A percentile compares a stretch with the other conserved stretches of the same genome.
Conservation (phyloP, 1,140 invertebrate species). For the Neotoxoptera formosana region DNA sequence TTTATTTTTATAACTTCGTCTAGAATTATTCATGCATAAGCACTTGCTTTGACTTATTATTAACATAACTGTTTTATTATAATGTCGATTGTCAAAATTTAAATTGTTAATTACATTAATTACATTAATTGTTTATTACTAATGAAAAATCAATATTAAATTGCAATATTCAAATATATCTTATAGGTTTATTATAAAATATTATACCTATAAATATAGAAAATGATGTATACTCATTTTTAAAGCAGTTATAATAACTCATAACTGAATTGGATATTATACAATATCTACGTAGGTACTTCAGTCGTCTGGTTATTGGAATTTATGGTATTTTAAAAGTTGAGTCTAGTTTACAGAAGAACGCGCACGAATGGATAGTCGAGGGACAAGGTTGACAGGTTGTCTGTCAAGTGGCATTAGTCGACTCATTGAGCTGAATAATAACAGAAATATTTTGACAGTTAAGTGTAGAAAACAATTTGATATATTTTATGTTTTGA, state of each 20-base stretch:
- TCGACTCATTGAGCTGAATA: constrained; percentile 48
- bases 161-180: too few relatives aligned
- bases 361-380: constrained; percentile 11
- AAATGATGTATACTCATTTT: background rate
- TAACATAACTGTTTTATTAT: too few relatives aligned
- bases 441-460: constrained; percentile 51
- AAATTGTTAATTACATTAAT: too few relatives aligned
- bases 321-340: constrained; percentile 13
- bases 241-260: background rate
- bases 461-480: constrained; percentile 38
- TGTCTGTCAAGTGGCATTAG: constrained; percentile 50
- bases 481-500: constrained; percentile 12
- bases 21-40: too few relatives aligned
- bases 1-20: too few relatives aligned
- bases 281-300: background rate
- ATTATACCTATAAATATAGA: too few relatives aligned
- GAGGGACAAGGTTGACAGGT: constrained; percentile 45
- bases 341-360: constrained; percentile 46
- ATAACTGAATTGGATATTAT: background rate
- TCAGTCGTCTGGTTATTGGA: constrained; percentile 8
- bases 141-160: too few relatives aligned
- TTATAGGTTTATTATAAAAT: too few relatives aligned
- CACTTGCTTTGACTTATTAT: too few relatives aligned
- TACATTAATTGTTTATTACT: too few relatives aligned
- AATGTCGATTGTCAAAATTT: too few relatives aligned